phyloP scores from a whole-genome alignment of 1,140 invertebrate species.

The Limonius californicus region DNA sequence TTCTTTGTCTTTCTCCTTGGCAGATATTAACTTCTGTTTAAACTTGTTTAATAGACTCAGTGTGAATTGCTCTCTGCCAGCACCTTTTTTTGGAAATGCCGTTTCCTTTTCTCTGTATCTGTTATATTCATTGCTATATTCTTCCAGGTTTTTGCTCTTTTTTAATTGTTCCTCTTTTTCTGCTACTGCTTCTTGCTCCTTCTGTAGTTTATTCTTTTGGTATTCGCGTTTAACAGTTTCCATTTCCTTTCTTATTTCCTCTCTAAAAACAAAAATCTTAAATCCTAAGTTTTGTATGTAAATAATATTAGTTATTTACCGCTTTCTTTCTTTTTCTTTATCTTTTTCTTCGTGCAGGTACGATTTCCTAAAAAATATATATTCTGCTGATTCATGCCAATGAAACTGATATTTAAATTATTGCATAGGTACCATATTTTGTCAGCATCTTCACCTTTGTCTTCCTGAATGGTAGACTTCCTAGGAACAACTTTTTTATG shows the following conservation, averaged over 20 bases:
- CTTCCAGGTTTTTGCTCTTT: constrained; percentile 62
- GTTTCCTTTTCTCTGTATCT: constrained; percentile 70
- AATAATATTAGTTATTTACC: constrained; percentile 55
- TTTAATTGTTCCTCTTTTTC: constrained; percentile 48
- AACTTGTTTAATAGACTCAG: constrained; percentile 79
- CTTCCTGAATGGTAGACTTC: constrained; percentile 40
- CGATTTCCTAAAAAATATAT: too few relatives aligned
- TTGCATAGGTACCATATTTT: constrained; percentile 63
- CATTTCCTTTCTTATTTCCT: constrained; percentile 74
- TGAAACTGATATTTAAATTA: too few relatives aligned
- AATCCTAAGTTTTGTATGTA: too few relatives aligned
- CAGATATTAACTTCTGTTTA: constrained; percentile 66
- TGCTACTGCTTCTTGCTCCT: constrained; percentile 50
- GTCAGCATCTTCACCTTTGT: constrained; percentile 63
- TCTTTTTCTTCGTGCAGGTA: constrained; percentile 56
- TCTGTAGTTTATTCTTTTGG: constrained; percentile 59
- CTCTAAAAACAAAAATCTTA: constrained; percentile 57
- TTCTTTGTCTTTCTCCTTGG: constrained; percentile 56
- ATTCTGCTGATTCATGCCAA: too few relatives aligned
- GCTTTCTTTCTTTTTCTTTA: constrained; percentile 59
- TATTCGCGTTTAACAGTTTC: constrained; percentile 67
- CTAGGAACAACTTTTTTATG: background rate
- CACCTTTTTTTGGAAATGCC: constrained; percentile 65
- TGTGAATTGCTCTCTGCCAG: constrained; percentile 68
- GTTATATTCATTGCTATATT: constrained; percentile 71